Evolutionary conservation across 1,140 invertebrate genomes (phyloP).

Genomic region (Pseudomyrmex flavicornis): DNA sequence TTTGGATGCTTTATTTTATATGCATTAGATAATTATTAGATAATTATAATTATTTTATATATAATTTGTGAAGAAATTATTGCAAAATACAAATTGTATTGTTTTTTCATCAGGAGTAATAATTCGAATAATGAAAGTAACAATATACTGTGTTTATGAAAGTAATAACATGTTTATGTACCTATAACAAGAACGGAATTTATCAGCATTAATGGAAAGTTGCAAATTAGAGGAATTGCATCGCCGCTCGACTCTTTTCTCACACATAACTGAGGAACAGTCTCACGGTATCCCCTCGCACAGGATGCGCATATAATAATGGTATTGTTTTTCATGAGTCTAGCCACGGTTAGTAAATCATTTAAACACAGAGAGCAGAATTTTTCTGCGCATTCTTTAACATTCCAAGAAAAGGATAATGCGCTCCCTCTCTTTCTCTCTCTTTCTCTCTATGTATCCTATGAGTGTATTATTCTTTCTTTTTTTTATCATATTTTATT

Average conservation of each 20-base stretch:
- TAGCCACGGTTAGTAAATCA: conserved; percentile 51
- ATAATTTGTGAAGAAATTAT: background rate
- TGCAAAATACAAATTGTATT: conserved; percentile 2
- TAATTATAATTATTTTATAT: too few species aligned
- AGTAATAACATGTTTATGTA: conserved; percentile 44
- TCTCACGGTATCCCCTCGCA: conserved; percentile 54
- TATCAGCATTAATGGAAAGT: conserved; percentile 57
- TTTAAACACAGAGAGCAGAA: conserved; percentile 47
- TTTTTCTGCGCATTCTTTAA: conserved; percentile 56
- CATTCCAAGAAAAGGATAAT: conserved; percentile 1
- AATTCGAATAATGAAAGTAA: conserved; percentile 48
- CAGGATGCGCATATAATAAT: conserved; percentile 60
- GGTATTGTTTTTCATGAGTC: conserved; percentile 61
- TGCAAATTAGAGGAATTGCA: conserved; percentile 59
- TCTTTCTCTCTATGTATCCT: background rate
- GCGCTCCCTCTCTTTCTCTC: too few species aligned
- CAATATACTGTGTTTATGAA: conserved; percentile 28
- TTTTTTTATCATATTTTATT: background rate
- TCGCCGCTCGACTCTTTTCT: conserved; percentile 50
- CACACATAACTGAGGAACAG: conserved; percentile 55
- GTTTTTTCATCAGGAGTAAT: conserved; percentile 6
- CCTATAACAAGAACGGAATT: conserved; percentile 10
- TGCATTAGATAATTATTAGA: too few species aligned
- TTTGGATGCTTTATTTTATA: too few species aligned
- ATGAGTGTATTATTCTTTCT: conserved; percentile 18